Evolutionary conservation across 2,797 vertebrate genomes (phyloP).

Genomic region (Apogon hyalosoma): DNA sequence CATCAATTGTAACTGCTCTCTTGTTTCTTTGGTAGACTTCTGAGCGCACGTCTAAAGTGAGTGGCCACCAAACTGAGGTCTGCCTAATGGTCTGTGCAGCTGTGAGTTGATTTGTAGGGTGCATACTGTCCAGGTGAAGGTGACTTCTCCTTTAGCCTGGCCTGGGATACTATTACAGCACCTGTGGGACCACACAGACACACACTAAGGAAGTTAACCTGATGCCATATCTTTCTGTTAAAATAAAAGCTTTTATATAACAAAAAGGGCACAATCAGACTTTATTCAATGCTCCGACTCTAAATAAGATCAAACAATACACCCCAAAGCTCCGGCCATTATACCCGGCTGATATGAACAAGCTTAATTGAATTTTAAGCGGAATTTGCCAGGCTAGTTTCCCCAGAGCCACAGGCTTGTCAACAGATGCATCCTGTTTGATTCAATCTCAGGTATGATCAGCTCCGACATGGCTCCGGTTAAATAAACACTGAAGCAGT

Average conservation of each 20-base stretch:
- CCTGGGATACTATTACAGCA: slow-evolving; percentile 49
- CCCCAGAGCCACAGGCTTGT: slow-evolving; percentile 27
- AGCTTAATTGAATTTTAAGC: slow-evolving; percentile 28
- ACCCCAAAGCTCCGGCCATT: slow-evolving; percentile 6
- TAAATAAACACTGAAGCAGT: slow-evolving; percentile 33
- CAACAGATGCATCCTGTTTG: slow-evolving; percentile 56
- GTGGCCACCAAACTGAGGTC: slow-evolving; percentile 18
- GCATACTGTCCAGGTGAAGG: slow-evolving; percentile 54
- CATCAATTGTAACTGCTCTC: slow-evolving; percentile 6
- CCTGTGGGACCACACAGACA: slow-evolving; percentile 50
- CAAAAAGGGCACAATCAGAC: not conserved
- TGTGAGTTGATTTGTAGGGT: slow-evolving; percentile 55
- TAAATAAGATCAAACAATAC: slow-evolving; percentile 3
- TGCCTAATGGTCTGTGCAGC: slow-evolving; percentile 55
- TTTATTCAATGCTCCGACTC: slow-evolving; percentile 1
- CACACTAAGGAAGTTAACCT: not conserved
- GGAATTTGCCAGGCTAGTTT: slow-evolving; percentile 24
- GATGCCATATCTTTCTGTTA: not conserved
- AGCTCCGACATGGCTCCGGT: slow-evolving; percentile 17
- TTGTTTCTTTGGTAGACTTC: not conserved
- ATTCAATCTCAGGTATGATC: slow-evolving; percentile 50
- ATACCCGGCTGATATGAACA: slow-evolving; percentile 23
- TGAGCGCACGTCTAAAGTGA: not conserved
- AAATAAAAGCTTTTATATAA: slow-evolving; percentile 15
- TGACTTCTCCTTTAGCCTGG: slow-evolving; percentile 17